Evolutionary conservation across 2,797 vertebrate species (phyloP), one percentile per base, ranked within the genome.

Genomic region (Acomys russatus): DNA sequence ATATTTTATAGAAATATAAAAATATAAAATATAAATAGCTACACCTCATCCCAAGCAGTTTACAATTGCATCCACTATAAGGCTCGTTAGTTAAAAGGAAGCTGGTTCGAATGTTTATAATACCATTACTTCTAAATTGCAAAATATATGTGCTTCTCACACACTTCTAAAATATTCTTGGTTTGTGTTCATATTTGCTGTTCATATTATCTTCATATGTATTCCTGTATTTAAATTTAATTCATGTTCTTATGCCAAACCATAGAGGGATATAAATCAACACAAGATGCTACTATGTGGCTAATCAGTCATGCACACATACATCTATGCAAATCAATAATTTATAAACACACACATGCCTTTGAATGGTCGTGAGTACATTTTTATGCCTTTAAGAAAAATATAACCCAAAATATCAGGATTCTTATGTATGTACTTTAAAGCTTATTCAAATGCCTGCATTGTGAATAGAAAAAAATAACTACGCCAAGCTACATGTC

Each of bases 151-250:
- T 78, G 18, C 1, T 92, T 86, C 64, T 94, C 56, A n/a, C 14
- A 79, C 17, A 23, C 17, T 84, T 90, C 23, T 74, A 38, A 94
- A 96, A 51, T 61, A 18, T 88, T 10, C 6, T 68, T 61, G 10
- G 17, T 1, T 23, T 88, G 61, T 88, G 87, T 94, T 95, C 49
- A 82, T 87, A 74, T 20, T 78, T 92, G 9, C 56, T 51, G 64
- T 88, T 92, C 22, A 61, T 83, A 92, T 56, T 83, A 92, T 64
- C 9, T n/a, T 79, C 12, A 90, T 77, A 30, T 91, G 33, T 90
- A 8, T 76, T 89, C 30, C 17, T 83, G 0, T 28, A 64, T 44
- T 71, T 54, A 92, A 17, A 71, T 80, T 85, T 85, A 71, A 88
- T 80, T 74, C 59, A 33, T 88, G 0, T 23, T 79, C 9, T 70